A percentile compares a stretch with the other conserved stretches of the same genome.
phyloP scores from a whole-genome alignment of 1,140 invertebrate genomes.

The Carposina sasakii region DNA sequence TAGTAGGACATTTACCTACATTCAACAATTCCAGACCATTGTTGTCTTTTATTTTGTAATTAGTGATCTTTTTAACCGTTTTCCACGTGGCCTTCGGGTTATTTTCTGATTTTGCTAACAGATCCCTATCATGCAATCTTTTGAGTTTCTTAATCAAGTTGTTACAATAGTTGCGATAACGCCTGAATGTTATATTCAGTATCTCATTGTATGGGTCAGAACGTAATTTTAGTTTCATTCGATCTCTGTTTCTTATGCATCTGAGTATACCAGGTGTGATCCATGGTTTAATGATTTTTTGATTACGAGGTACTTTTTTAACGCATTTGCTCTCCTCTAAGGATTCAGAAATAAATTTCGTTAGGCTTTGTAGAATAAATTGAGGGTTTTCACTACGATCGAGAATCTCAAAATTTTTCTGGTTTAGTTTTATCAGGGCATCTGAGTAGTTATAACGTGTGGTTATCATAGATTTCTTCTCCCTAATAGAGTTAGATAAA shows the following conservation, averaged over 20 bases:
- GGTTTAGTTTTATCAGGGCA: no score
- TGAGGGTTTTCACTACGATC: no score
- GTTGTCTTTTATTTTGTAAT: neutral
- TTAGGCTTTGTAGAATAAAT: no score
- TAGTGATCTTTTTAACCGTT: conserved; percentile 4
- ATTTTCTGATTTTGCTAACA: neutral
- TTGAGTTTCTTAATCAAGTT: conserved; percentile 7
- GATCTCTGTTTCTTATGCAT: neutral
- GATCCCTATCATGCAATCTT: neutral
- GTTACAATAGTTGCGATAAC: conserved; percentile 10
- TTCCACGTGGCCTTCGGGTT: conserved; percentile 9
- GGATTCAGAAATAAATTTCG: no score
- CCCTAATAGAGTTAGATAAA: no score
- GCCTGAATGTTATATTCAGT: conserved; percentile 1
- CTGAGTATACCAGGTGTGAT: neutral
- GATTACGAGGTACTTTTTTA: neutral
- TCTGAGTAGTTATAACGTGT: no score
- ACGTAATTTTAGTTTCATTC: neutral
- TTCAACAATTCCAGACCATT: neutral
- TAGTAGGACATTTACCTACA: neutral
- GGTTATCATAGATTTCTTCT: no score
- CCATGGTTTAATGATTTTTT: neutral
- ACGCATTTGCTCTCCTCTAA: no score
- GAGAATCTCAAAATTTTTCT: no score
- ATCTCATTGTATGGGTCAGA: conserved; percentile 1